Evolutionary conservation across 2,113 vertebrate genomes (phyloP).

Genomic region (Camelus dromedarius): DNA sequence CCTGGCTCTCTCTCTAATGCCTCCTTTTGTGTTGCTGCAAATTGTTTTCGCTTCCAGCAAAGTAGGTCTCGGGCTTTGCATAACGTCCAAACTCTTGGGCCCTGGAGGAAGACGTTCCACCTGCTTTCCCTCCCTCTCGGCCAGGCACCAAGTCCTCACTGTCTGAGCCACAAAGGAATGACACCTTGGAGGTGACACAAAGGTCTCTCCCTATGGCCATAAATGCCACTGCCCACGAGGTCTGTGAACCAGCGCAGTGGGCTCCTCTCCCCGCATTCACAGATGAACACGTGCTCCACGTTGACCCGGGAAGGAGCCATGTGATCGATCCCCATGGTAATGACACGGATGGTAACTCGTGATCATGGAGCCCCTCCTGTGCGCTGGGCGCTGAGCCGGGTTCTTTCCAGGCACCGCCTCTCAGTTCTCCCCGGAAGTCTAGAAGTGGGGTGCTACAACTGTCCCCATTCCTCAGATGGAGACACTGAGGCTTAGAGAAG

Average conservation of each 20-base stretch:
- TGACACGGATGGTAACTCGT: background rate
- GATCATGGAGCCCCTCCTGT: background rate
- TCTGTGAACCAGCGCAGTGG: background rate
- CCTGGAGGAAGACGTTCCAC: background rate
- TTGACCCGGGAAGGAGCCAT: rapidly evolving
- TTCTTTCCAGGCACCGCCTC: background rate
- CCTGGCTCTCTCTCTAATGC: background rate
- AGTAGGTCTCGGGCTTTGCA: background rate
- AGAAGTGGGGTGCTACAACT: rapidly evolving
- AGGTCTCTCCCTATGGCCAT: background rate
- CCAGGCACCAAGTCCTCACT: background rate
- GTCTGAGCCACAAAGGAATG: background rate
- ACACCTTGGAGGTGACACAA: background rate
- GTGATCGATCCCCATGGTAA: rapidly evolving
- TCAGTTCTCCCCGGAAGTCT: background rate
- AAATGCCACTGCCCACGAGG: too few species aligned
- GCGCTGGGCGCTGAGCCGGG: background rate
- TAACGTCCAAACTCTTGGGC: background rate
- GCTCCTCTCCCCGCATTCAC: rapidly evolving
- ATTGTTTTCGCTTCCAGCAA: conserved; percentile 28
- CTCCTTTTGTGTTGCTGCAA: conserved; percentile 49
- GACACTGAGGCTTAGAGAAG: too few species aligned
- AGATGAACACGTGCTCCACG: rapidly evolving
- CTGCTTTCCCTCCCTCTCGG: background rate
- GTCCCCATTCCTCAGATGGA: background rate